These are phyloP conservation scores for Drosophila phalerata DNA, from an alignment of 2,888 invertebrate species.

Conservation along the genomic window DNA sequence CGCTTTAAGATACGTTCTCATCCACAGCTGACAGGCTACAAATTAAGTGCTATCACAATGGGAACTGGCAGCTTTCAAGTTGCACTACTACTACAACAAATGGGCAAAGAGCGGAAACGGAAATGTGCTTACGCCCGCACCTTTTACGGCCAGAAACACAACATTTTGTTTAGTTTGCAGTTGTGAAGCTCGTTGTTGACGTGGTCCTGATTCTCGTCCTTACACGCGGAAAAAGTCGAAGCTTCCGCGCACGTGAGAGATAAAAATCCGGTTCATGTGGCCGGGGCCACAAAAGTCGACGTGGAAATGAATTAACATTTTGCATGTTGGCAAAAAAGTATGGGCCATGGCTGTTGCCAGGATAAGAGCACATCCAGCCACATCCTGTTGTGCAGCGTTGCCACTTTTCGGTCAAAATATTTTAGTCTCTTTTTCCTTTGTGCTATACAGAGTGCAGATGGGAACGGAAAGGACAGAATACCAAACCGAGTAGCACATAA, in stretches of 20 bases:
- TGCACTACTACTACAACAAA: constrained; percentile 37
- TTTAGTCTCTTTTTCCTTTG: constrained; percentile 39
- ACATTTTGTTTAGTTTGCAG: constrained; percentile 61
- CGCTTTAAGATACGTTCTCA: constrained; percentile 33
- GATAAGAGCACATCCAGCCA: constrained; percentile 48
- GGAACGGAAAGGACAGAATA: constrained; percentile 14
- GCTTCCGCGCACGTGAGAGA: constrained; percentile 59
- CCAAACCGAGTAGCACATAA: constrained; percentile 54
- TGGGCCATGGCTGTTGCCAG: constrained; percentile 37
- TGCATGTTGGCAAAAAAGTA: constrained; percentile 62
- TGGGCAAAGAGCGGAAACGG: constrained; percentile 57
- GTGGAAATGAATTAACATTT: constrained; percentile 78
- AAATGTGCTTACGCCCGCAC: constrained; percentile 66
- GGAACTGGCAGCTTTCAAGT: constrained; percentile 36
- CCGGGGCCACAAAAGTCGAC: constrained; percentile 53
- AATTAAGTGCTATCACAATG: constrained; percentile 42
- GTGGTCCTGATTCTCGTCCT: constrained; percentile 1
- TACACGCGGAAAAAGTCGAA: constrained; percentile 11
- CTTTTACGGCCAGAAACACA: constrained; percentile 34
- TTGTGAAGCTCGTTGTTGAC: constrained; percentile 13
- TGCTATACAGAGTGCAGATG: constrained; percentile 3
- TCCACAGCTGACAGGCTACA: constrained; percentile 29
- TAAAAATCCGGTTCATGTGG: constrained; percentile 67
- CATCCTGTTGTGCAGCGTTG: constrained; percentile 44
- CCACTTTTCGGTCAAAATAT: constrained; percentile 47